Percentiles rank a stretch among this genome's conserved stretches.
These are phyloP conservation scores for Rhombomys opimus DNA, from an alignment of 2,113 vertebrate genomes.

Conservation along the genomic window DNA sequence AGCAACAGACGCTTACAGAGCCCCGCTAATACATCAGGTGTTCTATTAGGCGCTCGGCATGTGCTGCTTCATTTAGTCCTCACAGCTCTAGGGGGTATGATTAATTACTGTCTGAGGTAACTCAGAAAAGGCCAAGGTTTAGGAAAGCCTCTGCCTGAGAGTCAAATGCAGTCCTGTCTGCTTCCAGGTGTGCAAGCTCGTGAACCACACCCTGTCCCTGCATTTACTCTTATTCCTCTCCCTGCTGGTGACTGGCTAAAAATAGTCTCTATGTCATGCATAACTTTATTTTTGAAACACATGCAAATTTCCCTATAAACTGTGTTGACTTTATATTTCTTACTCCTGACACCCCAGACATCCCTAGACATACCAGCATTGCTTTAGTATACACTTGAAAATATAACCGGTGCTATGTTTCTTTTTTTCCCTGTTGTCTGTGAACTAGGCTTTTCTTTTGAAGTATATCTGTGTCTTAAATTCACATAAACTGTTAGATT, in stretches of 20 bases:
- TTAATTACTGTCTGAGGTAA: neutral
- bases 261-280: neutral
- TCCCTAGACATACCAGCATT: neutral
- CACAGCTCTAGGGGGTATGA: neutral
- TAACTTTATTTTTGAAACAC: neutral
- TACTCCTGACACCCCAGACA: neutral
- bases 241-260: neutral
- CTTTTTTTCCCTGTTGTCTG: neutral
- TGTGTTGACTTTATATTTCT: neutral
- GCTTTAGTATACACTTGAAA: neutral
- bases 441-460: neutral
- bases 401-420: neutral
- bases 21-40: neutral
- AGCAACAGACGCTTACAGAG: neutral
- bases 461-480: neutral
- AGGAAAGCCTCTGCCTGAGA: neutral
- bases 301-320: neutral
- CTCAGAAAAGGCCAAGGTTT: neutral
- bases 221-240: neutral
- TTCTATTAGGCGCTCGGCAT: neutral
- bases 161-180: neutral
- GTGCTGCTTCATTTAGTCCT: conserved; percentile 24
- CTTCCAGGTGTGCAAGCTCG: accelerated
- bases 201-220: neutral
- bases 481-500: neutral